Conservation (phyloP, 2,113 vertebrate genomes). For the Apus apus region DNA sequence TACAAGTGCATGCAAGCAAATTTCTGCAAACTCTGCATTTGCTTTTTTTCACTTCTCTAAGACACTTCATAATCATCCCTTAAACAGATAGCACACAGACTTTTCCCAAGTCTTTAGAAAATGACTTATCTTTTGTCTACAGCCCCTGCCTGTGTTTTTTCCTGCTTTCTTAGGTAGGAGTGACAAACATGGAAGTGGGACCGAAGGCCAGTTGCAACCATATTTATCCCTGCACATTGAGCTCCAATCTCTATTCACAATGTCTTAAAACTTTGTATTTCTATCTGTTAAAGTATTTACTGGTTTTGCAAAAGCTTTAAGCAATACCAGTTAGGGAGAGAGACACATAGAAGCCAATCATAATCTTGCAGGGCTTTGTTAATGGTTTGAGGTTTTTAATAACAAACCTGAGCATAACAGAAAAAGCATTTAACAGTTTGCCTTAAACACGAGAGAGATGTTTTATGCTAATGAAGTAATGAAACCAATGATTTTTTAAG, state of each 20-base stretch:
- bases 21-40: background rate
- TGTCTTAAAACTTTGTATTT: background rate
- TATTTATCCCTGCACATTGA: background rate
- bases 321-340: background rate
- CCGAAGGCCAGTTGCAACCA: background rate
- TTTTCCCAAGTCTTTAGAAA: background rate
- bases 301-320: background rate
- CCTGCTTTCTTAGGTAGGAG: background rate
- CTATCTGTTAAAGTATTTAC: background rate
- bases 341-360: background rate
- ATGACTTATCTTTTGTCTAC: background rate
- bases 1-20: background rate
- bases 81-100: background rate
- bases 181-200: background rate
- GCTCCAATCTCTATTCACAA: background rate
- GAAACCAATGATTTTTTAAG: background rate
- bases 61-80: background rate
- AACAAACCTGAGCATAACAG: background rate
- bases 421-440: background rate
- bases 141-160: background rate
- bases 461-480: background rate
- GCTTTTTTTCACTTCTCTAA: background rate
- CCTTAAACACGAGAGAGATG: background rate
- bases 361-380: background rate
- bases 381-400: background rate